Evolutionary conservation across 2,888 invertebrate species (phyloP).

Genomic region (Deroplatys truncata): DNA sequence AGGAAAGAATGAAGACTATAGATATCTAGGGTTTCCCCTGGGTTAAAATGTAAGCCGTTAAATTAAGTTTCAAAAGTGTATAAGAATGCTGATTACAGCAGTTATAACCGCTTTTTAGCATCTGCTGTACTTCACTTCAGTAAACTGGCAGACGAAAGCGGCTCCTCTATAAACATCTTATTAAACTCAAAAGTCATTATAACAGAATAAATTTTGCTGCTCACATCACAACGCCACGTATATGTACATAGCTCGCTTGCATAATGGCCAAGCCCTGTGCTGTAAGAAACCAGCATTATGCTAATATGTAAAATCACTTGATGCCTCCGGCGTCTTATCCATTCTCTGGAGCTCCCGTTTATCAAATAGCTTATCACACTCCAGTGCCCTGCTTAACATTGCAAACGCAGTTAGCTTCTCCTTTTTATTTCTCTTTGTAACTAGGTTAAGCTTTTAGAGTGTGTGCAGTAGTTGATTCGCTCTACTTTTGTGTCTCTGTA

Average conservation of each 20-base stretch:
- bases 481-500: no score
- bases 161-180: neutral
- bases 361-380: neutral
- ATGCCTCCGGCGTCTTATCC: neutral
- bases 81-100: no score
- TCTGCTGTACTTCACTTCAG: no score
- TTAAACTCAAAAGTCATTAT: neutral
- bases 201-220: neutral
- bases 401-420: neutral
- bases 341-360: neutral
- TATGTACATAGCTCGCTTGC: no score
- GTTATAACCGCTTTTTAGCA: no score
- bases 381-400: neutral
- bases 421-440: neutral
- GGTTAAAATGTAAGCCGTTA: no score
- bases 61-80: no score
- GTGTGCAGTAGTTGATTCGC: neutral
- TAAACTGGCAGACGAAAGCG: no score
- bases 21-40: no score
- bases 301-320: neutral
- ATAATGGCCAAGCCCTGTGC: neutral
- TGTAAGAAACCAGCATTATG: neutral
- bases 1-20: no score
- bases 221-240: no score
- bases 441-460: neutral